Conservation (phyloP, 2,888 invertebrate genomes). For the Drosophila ezoana region DNA sequence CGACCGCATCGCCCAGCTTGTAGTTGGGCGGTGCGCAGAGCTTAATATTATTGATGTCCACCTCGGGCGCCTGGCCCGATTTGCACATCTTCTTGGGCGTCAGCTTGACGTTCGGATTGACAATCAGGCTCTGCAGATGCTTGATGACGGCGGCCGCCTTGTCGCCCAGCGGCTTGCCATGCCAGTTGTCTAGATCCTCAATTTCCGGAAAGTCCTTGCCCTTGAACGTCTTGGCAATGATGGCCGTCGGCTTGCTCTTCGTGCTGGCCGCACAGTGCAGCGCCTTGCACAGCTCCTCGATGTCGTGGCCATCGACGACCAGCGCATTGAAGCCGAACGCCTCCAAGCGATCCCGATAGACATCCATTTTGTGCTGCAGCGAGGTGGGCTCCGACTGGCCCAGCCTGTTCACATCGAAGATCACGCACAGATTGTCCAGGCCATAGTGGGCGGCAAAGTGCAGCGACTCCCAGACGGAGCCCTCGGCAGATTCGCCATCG, state of each 20-base stretch:
- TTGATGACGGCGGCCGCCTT: constrained; percentile 90
- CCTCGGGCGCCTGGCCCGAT: constrained; percentile 89
- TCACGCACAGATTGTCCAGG: constrained; percentile 97
- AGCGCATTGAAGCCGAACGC: constrained; percentile 96
- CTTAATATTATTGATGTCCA: constrained; percentile 90
- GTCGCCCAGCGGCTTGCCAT: constrained; percentile 97
- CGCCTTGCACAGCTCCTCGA: constrained; percentile 95
- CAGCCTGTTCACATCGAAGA: constrained; percentile 98
- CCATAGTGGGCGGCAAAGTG: constrained; percentile 98
- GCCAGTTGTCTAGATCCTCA: constrained; percentile 98
- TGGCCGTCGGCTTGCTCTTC: constrained; percentile 94
- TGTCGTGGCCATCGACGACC: constrained; percentile 98
- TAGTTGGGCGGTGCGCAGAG: constrained; percentile 94
- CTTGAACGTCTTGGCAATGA: constrained; percentile 98
- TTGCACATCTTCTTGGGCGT: constrained; percentile 89
- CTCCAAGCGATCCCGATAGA: constrained; percentile 92
- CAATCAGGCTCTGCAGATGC: constrained; percentile 87
- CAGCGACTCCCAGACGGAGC: constrained; percentile 98
- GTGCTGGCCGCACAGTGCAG: constrained; percentile 92
- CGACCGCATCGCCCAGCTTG: constrained; percentile 90
- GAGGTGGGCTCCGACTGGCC: constrained; percentile 99
- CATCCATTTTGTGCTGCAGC: constrained; percentile 94
- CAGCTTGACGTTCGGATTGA: constrained; percentile 64
- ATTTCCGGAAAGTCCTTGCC: constrained; percentile 95
- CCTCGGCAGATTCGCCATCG: constrained; percentile 99